These are phyloP conservation scores for Corythaixoides concolor DNA, from an alignment of 2,113 vertebrate genomes.

Conservation along the genomic window DNA sequence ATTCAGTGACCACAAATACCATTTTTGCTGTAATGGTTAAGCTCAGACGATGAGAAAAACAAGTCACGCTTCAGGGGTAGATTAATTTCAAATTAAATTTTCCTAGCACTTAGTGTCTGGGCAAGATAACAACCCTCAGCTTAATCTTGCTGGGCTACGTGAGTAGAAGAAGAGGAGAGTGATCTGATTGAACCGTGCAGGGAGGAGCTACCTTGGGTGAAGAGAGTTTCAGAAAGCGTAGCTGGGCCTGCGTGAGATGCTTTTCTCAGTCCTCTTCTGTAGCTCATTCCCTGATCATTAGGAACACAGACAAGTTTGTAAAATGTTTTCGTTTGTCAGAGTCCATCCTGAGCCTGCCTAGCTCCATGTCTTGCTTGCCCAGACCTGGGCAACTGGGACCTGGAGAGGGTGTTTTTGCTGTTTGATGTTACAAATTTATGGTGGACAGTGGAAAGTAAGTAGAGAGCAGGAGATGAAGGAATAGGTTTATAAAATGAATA, in stretches of 20 bases:
- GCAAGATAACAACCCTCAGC: background rate
- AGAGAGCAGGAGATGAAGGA: background rate
- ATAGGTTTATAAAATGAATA: background rate
- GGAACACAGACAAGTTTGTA: background rate
- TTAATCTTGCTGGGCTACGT: background rate
- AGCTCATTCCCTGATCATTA: accelerated
- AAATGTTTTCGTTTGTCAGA: background rate
- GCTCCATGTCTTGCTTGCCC: background rate
- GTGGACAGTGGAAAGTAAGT: background rate
- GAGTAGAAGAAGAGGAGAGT: background rate
- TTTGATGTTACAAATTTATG: background rate
- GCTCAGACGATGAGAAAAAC: background rate
- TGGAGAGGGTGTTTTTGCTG: background rate
- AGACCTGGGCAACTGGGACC: background rate
- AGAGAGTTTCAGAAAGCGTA: background rate
- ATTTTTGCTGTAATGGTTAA: background rate
- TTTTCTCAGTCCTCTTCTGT: background rate
- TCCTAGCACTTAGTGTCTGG: background rate
- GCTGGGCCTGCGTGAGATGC: background rate
- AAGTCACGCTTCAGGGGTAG: background rate
- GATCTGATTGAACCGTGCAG: background rate
- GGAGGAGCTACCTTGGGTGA: background rate
- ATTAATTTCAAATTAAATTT: background rate
- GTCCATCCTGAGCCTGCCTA: background rate
- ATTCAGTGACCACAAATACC: background rate